A percentile compares a stretch with the other conserved stretches of the same genome.
Evolutionary conservation across 2,888 invertebrate genomes (phyloP).

Genomic region (Cecidostiba fungosa): DNA sequence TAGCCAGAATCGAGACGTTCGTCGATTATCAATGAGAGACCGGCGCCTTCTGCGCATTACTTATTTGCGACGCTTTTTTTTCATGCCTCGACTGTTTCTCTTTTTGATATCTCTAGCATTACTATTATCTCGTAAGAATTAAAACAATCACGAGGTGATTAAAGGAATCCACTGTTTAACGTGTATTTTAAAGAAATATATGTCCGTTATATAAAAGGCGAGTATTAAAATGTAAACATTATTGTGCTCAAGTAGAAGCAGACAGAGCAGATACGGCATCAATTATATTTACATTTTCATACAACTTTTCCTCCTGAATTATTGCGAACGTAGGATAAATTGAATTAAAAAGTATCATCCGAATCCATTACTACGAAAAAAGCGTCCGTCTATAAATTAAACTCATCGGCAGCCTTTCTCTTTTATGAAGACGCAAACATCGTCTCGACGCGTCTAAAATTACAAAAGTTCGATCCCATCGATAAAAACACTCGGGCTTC

Average conservation of each 20-base stretch:
- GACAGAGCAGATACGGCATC: neutral
- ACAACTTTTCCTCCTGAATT: neutral
- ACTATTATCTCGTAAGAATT: neutral
- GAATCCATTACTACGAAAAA: neutral
- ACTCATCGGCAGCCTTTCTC: neutral
- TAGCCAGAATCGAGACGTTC: conserved; percentile 62
- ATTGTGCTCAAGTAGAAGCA: neutral
- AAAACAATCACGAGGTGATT: neutral
- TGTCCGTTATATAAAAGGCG: neutral
- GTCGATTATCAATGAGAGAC: conserved; percentile 67
- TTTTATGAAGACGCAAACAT: neutral
- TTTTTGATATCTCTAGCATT: neutral
- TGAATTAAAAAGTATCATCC: neutral
- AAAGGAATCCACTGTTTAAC: neutral
- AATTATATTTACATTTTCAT: neutral
- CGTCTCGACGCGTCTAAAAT: conserved; percentile 35
- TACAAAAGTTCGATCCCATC: conserved; percentile 56
- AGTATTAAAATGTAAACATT: neutral
- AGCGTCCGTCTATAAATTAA: neutral
- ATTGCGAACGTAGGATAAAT: neutral
- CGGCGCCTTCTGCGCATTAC: conserved; percentile 25
- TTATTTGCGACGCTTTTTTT: conserved; percentile 27
- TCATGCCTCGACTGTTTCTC: neutral
- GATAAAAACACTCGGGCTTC: conserved; percentile 57
- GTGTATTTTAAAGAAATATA: neutral